Conservation (phyloP, 2,797 vertebrate genomes). For the Bufotes viridis region DNA sequence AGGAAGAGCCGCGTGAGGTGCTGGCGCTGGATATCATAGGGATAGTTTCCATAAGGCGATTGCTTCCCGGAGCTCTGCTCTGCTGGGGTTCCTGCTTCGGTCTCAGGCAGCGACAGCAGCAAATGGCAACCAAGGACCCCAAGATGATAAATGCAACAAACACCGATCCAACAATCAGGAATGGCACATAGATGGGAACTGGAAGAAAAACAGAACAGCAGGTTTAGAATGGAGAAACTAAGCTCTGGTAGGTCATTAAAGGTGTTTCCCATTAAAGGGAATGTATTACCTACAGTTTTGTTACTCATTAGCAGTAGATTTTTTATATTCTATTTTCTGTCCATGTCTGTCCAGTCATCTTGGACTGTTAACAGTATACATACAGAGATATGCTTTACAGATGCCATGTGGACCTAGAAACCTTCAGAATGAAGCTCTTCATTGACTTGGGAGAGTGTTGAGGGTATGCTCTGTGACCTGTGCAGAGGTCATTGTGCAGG, state of each 20-base stretch:
- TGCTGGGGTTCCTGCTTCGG: constrained; percentile 94
- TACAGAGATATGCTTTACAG: too few relatives aligned
- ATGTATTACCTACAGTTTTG: too few relatives aligned
- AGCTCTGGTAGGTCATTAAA: background rate
- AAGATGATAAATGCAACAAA: constrained; percentile 96
- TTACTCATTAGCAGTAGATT: too few relatives aligned
- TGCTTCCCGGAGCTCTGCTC: constrained; percentile 77
- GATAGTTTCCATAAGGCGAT: constrained; percentile 91
- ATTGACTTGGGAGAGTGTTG: too few relatives aligned
- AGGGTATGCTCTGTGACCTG: too few relatives aligned
- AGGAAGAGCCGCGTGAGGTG: constrained; percentile 91
- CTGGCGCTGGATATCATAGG: constrained; percentile 95
- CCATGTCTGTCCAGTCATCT: too few relatives aligned
- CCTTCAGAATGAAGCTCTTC: too few relatives aligned
- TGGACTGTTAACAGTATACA: too few relatives aligned
- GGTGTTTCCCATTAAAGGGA: too few relatives aligned
- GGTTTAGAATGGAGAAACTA: background rate
- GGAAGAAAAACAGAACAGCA: constrained; percentile 62
- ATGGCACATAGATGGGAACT: constrained; percentile 98
- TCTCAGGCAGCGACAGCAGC: constrained; percentile 95
- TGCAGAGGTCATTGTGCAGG: too few relatives aligned
- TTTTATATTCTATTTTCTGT: too few relatives aligned
- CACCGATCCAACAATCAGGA: constrained; percentile 96
- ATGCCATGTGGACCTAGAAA: too few relatives aligned
- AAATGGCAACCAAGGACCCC: constrained; percentile 92